Percentiles rank a stretch among this genome's conserved stretches.
phyloP scores from a whole-genome alignment of 2,797 vertebrate genomes.

The Sebastes reedi region DNA sequence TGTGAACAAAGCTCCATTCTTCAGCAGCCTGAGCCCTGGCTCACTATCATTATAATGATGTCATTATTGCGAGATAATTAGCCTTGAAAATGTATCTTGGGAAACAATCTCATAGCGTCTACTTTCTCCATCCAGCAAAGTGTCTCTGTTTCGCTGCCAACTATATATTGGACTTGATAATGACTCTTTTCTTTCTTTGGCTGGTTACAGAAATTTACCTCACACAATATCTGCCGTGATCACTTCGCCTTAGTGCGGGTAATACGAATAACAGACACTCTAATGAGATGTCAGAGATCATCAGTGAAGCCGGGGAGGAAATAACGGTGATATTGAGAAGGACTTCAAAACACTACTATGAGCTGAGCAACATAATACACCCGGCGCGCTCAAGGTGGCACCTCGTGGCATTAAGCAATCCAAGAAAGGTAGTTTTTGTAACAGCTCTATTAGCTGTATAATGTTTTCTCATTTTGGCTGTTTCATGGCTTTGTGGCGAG shows the following conservation, averaged over 20 bases:
- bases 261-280: constrained; percentile 45
- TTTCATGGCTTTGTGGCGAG: constrained; percentile 50
- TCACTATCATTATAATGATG: constrained; percentile 61
- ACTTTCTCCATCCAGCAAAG: constrained; percentile 47
- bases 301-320: constrained; percentile 28
- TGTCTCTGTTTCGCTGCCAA: constrained; percentile 56
- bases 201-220: constrained; percentile 55
- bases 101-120: constrained; percentile 56
- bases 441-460: constrained; percentile 69
- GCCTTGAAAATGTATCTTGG: constrained; percentile 62
- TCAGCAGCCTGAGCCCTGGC: constrained; percentile 34
- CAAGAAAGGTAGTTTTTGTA: constrained; percentile 56
- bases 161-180: constrained; percentile 64
- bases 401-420: constrained; percentile 64
- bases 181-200: constrained; percentile 52
- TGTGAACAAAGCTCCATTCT: constrained; percentile 38
- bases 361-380: constrained; percentile 26
- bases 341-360: constrained; percentile 26
- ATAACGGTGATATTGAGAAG: constrained; percentile 10
- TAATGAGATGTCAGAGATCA: constrained; percentile 65
- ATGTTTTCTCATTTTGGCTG: constrained; percentile 67
- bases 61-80: constrained; percentile 72
- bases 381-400: constrained; percentile 40
- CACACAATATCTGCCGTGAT: constrained; percentile 39
- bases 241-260: constrained; percentile 30